phyloP scores from a whole-genome alignment of 2,888 invertebrate genomes.

The Halictus ligatus region DNA sequence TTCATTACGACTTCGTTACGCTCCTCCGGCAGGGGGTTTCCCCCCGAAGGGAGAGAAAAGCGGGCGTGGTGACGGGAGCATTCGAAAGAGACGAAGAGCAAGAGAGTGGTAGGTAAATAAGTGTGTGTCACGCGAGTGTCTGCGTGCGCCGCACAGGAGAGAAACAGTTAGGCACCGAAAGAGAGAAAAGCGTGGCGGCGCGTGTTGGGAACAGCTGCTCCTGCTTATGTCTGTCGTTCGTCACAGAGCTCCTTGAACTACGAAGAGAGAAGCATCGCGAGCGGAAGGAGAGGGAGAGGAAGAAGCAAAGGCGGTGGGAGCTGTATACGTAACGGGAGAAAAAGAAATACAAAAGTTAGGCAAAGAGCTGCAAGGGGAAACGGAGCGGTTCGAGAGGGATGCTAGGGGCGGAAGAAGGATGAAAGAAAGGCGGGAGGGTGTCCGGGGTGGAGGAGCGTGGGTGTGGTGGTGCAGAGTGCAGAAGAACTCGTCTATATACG shows the following conservation, averaged over 20 bases:
- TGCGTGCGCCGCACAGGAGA: neutral
- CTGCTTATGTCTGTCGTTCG: conserved; percentile 63
- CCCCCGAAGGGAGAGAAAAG: conserved; percentile 24
- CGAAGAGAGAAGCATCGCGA: neutral
- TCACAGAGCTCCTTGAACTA: conserved; percentile 50
- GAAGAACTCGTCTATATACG: conserved; percentile 59
- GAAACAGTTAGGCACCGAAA: conserved; percentile 21
- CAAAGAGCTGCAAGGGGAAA: conserved; percentile 17
- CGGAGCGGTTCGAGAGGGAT: conserved; percentile 10
- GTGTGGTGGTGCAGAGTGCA: conserved; percentile 61
- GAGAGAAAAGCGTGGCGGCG: conserved; percentile 36
- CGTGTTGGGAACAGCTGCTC: conserved; percentile 64
- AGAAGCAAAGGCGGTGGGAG: neutral
- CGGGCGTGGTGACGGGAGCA: conserved; percentile 9
- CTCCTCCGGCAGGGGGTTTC: conserved; percentile 10
- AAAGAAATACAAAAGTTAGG: conserved; percentile 25
- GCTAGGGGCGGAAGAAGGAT: conserved; percentile 27
- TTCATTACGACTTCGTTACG: conserved; percentile 58
- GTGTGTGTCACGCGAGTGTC: neutral
- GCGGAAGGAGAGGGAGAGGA: neutral
- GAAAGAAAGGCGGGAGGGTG: conserved; percentile 11
- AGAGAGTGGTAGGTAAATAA: neutral
- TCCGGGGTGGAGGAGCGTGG: conserved; percentile 22
- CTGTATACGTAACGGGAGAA: conserved; percentile 21
- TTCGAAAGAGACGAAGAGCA: neutral